A percentile compares a stretch with the other conserved stretches of the same genome.
Evolutionary conservation across 2,113 vertebrate species (phyloP).

Genomic region (Procavia capensis): DNA sequence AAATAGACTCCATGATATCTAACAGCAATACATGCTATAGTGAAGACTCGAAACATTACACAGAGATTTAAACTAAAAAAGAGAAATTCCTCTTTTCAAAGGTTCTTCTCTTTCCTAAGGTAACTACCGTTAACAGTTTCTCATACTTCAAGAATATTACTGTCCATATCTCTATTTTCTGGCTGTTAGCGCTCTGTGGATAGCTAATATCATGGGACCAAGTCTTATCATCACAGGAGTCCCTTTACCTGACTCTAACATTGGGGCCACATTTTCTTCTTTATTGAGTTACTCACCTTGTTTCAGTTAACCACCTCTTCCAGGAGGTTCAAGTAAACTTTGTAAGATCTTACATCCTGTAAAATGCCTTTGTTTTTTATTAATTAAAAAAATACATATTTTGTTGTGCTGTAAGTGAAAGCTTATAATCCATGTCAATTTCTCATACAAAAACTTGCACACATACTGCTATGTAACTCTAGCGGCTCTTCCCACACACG

Average conservation of each 20-base stretch:
- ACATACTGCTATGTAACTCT: no score
- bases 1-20: not conserved
- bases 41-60: not conserved
- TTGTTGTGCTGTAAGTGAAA: no score
- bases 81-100: not conserved
- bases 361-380: not conserved
- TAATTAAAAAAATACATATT: no score
- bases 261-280: not conserved
- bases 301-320: not conserved
- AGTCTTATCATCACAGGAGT: accelerated
- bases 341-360: not conserved
- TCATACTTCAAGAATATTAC: not conserved
- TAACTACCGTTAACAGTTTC: not conserved
- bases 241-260: not conserved
- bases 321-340: not conserved
- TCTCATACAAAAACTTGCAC: no score
- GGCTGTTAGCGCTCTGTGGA: not conserved
- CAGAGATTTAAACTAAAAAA: not conserved
- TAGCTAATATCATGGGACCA: not conserved
- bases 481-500: no score
- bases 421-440: no score
- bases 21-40: not conserved
- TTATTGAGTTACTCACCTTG: not conserved
- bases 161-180: not conserved
- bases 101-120: no score